Conservation (phyloP, 2,797 vertebrate genomes). For the Gallirallus australis region DNA sequence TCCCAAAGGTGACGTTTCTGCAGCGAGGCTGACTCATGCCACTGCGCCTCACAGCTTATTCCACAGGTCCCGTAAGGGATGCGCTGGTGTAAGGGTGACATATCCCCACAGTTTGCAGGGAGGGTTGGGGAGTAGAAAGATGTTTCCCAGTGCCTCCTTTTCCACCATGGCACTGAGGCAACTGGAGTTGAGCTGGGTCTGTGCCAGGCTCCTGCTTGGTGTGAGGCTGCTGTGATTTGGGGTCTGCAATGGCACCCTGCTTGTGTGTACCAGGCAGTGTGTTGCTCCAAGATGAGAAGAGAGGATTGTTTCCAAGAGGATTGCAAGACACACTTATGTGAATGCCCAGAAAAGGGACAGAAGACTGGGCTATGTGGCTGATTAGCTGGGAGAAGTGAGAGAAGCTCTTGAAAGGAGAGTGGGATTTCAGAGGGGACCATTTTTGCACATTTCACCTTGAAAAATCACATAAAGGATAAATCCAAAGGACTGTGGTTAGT, state of each 20-base stretch:
- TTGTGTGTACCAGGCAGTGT: fast-evolving
- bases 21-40: constrained; percentile 12
- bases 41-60: not conserved
- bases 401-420: not conserved
- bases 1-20: constrained; percentile 16
- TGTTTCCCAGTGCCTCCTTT: not conserved
- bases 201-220: not conserved
- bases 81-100: not conserved
- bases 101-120: not conserved
- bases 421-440: not conserved
- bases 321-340: fast-evolving
- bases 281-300: not conserved
- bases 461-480: not conserved
- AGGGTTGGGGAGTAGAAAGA: not conserved
- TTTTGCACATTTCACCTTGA: not conserved
- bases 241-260: fast-evolving
- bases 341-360: not conserved
- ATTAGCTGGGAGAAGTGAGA: not conserved
- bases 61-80: not conserved
- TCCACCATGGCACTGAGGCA: not conserved
- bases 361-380: not conserved
- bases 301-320: not conserved
- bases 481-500: not conserved
- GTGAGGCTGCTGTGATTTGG: fast-evolving
- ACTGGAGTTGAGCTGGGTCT: not conserved